Conservation (phyloP, 2,888 invertebrate genomes). For the Catocala sponsa region DNA sequence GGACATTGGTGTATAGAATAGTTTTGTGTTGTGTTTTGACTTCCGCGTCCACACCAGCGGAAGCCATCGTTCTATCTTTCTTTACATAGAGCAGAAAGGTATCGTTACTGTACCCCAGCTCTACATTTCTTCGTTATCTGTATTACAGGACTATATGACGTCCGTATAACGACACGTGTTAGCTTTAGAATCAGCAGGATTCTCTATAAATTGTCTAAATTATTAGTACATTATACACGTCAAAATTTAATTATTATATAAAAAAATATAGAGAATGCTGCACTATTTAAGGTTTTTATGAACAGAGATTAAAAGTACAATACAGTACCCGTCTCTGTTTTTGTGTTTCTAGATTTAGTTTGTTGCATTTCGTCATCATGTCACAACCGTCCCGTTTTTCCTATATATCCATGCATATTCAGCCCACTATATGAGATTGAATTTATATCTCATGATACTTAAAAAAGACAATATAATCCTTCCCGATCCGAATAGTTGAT, state of each 20-base stretch:
- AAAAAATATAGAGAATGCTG: conserved; percentile 57
- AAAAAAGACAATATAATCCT: too few species aligned
- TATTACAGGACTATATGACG: conserved; percentile 58
- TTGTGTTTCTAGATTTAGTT: conserved; percentile 60
- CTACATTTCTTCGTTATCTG: conserved; percentile 48
- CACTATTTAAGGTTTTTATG: conserved; percentile 41
- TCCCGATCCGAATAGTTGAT: too few species aligned
- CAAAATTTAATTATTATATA: neutral
- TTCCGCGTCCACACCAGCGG: conserved; percentile 47
- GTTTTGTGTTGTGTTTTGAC: conserved; percentile 62
- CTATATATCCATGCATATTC: neutral
- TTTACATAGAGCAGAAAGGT: conserved; percentile 67
- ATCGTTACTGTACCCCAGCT: conserved; percentile 75
- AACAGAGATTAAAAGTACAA: conserved; percentile 74
- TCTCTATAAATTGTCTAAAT: conserved; percentile 44
- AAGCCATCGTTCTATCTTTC: conserved; percentile 49
- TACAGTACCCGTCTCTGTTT: conserved; percentile 75
- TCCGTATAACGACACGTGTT: conserved; percentile 54
- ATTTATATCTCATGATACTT: too few species aligned
- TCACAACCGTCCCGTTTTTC: neutral
- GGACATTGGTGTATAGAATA: conserved; percentile 63
- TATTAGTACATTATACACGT: neutral
- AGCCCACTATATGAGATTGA: too few species aligned
- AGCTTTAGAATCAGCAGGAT: conserved; percentile 52
- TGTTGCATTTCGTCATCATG: neutral